Base-by-base conservation (phyloP, 2,113 vertebrate species). In the Ctenomys sociabilis region DNA sequence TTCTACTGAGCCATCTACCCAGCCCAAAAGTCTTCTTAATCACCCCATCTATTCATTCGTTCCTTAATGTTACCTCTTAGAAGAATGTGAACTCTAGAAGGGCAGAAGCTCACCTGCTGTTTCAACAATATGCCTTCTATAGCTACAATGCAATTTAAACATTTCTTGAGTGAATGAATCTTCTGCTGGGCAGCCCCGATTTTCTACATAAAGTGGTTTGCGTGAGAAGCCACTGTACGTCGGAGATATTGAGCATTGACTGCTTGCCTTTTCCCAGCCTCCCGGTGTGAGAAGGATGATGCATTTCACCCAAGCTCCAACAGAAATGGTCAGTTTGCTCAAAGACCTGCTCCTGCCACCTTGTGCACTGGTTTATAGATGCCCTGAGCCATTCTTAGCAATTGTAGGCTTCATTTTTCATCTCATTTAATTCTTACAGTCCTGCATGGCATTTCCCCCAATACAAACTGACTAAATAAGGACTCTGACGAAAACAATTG, bases 401-500 rank as follows among this genome's bases (percentile, higher is more conserved):
- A 97, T 0, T 52, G 45, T 64, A 95, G 96, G 61, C 88, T 96
- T 98, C 92, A 91, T 75, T 97, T 96, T 93, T 86, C 83, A 95
- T 90, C 94, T 98, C 89, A 73, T 97, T 97, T 96, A 93, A 66
- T 93, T 97, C 95, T 86, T 96, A 77, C 57, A 70, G 43, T 59
- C 72, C 86, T 7, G 21, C 4, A 40, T 0, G 9, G 91, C 1
- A 93, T 93, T 94, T 21, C 83, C 85, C 81, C 87, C 66, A 68
- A 64, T 45, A 93, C 93, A 96, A 95, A 94, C 84, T 72, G 93
- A 95, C 83, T 72, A 77, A 96, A 97, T 57, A 19, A 97, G 85
- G 61, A 68, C 89, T 95, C 70, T 95, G 90, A 75, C 77, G 81
- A 97, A 96, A 97, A 92, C 93, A 97, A 91, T 1, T 14, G 75